Base-by-base conservation (phyloP, 2,888 invertebrate genomes). In the Heterodera filipjevi region DNA sequence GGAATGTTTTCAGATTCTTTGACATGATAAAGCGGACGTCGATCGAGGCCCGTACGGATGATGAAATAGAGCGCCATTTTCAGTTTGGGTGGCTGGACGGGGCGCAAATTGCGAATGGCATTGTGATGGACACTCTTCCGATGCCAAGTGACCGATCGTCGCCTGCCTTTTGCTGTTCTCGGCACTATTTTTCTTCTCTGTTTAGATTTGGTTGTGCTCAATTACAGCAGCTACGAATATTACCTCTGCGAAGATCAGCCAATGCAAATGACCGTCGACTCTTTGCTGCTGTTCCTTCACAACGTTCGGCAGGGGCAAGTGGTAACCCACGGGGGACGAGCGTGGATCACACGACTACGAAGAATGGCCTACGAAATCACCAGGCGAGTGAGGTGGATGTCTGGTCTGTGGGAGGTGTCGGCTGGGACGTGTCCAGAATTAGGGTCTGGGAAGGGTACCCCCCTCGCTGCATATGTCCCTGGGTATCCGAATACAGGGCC, bases 21-120 rank as follows among this genome's bases (percentile, higher is more conserved):
- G 76, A 81, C 35, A 71, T 80, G 39, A 84, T 82, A 3, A 77
- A 79, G 32, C 80, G 82, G 30, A 83, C 87, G 3, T 84, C 85
- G 12, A 71, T 73, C 16, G 81, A 82, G 35, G 35, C 83, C 44
- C 71, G 82, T 53, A 80, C 83, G 44, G 79, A 83, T 30, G 74
- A 49, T 10, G 77, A 80, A 16, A 75, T 85, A 16, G 71, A 68
- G 16, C 32, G 27, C 10, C 80, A 82, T 19, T 86, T 86, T 78
- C 96, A 97, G 90, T 98, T 98, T 91, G 95, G 96, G 64, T 98
- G 96, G 96, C 93, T 95, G 90, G 95, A 94, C 0, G 94, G 93
- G 83, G 93, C 94, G 3, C 95, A 95, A 77, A 91, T 97, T 82
- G 95, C 95, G 19, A 96, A 96, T 91, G 95, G 94, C 78, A 95